phyloP scores from a whole-genome alignment of 2,113 vertebrate genomes.

The Psittacus erithacus region DNA sequence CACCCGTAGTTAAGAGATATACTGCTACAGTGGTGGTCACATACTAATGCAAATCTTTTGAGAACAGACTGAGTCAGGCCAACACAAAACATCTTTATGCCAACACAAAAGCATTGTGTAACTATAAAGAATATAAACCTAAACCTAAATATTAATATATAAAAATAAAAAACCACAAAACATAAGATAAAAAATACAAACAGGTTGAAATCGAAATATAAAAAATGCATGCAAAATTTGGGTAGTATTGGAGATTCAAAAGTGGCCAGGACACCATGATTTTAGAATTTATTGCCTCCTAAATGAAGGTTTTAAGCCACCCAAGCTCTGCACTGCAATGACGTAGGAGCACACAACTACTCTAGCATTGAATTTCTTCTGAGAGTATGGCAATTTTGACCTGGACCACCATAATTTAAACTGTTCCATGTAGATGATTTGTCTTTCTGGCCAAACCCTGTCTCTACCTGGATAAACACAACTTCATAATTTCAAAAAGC shows the following conservation, averaged over 20 bases:
- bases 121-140: background rate
- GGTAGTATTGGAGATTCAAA: background rate
- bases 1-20: background rate
- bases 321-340: background rate
- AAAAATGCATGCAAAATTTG: background rate
- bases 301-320: background rate
- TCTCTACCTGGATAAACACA: background rate
- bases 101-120: background rate
- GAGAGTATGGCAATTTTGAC: background rate
- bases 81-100: background rate
- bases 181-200: background rate
- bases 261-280: background rate
- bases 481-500: background rate
- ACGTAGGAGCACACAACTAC: background rate
- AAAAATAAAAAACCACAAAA: background rate
- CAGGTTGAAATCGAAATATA: background rate
- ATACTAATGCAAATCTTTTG: background rate
- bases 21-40: background rate
- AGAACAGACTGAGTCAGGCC: background rate
- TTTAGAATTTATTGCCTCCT: background rate
- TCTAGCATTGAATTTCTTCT: background rate
- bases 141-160: background rate
- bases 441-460: background rate
- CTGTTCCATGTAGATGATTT: background rate
- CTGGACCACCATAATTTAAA: rapidly evolving